These are phyloP conservation scores for Tragopan temminckii DNA, from an alignment of 2,797 vertebrate species.

Conservation along the genomic window DNA sequence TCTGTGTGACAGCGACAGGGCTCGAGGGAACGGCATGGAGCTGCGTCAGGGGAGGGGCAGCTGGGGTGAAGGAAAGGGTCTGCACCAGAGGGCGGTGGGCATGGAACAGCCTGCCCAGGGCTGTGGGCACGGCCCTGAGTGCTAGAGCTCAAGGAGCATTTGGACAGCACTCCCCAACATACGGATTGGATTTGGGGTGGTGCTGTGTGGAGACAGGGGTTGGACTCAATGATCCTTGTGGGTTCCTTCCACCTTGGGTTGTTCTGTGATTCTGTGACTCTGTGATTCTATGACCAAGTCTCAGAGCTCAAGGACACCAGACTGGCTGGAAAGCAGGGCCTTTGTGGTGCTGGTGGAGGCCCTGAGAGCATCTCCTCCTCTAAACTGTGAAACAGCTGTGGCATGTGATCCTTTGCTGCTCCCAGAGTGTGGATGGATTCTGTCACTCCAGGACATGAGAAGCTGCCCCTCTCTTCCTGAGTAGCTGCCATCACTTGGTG, in stretches of 20 bases:
- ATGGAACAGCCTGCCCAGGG: no score
- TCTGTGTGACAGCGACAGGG: no score
- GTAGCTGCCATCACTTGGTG: not conserved
- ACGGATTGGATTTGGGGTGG: not conserved
- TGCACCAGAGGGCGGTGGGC: no score
- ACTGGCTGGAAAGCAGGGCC: not conserved
- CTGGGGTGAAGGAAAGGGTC: no score
- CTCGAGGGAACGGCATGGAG: no score
- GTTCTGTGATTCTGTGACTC: no score
- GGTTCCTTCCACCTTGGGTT: not conserved
- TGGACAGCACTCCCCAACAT: not conserved
- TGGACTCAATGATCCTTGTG: not conserved
- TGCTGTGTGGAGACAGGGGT: not conserved
- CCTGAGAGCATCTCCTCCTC: not conserved
- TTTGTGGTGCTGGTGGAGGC: not conserved
- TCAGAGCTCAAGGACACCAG: not conserved
- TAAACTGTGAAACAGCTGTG: not conserved
- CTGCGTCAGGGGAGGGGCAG: no score
- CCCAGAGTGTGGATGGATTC: not conserved
- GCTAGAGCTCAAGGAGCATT: not conserved
- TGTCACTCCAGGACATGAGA: not conserved
- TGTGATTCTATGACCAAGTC: not conserved
- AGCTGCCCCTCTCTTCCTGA: not conserved
- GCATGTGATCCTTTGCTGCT: not conserved
- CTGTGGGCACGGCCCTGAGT: no score